Conservation (phyloP, 2,888 invertebrate genomes). For the Andrena bicolor region DNA sequence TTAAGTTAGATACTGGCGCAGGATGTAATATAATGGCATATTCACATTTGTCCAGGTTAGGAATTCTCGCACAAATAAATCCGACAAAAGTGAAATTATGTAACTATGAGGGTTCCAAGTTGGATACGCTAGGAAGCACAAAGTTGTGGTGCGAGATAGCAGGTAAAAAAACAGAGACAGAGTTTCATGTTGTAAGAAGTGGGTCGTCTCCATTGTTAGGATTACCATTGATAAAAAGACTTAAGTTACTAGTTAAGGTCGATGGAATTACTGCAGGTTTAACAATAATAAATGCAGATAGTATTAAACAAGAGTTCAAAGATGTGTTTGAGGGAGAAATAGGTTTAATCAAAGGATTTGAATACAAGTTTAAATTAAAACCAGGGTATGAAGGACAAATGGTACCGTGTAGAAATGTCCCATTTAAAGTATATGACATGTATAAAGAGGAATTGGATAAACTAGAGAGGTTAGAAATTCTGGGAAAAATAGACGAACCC, state of each 20-base stretch:
- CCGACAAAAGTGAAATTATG: neutral
- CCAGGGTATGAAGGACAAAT: no score
- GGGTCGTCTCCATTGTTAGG: conserved; percentile 2
- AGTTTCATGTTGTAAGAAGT: neutral
- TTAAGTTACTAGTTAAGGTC: neutral
- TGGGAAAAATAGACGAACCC: no score
- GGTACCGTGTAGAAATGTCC: no score
- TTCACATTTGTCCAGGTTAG: neutral
- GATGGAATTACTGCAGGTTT: no score
- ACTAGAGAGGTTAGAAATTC: no score
- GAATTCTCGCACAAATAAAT: neutral
- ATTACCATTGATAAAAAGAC: neutral
- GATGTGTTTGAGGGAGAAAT: no score
- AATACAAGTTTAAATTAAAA: no score
- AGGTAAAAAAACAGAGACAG: neutral
- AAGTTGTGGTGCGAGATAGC: neutral
- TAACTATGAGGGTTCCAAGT: neutral
- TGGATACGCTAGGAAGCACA: neutral
- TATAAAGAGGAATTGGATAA: no score
- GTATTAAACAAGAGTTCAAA: no score
- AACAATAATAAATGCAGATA: no score
- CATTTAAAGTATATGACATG: no score
- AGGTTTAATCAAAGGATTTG: no score
- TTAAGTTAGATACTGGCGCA: conserved; percentile 1
- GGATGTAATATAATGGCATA: neutral